Evolutionary conservation across 2,888 invertebrate genomes (phyloP), one percentile per base, ranked within the genome.

Genomic region (Biston stratarius): DNA sequence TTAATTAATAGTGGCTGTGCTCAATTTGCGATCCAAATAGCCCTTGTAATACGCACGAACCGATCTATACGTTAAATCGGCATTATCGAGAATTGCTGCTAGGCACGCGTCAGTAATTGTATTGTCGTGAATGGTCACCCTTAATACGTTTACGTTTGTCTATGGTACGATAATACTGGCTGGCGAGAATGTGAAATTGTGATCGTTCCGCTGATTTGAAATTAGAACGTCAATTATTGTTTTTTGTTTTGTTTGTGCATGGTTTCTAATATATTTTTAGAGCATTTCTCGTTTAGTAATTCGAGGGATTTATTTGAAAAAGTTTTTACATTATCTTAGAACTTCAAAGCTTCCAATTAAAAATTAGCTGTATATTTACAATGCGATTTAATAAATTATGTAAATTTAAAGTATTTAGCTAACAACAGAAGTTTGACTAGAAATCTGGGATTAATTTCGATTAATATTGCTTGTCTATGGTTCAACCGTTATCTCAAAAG

Each of bases 101-200:
- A 75, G 78, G 83, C 91, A 91, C 91, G 91, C 89, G 88, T 75
- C 83, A 36, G 83, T 88, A 86, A 91, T 91, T 87, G 87, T 86
- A 83, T 86, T 82, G 80, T 77, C 79, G 83, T 86, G 81, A 82
- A 82, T 85, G 76, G 83, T 76, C 75, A 73, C 82, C 84, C 78
- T 85, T 88, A 85, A 84, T 84, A 83, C 83, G 83, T 87, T 87
- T 86, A 86, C 67, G 67, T 68, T 88, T 87, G 90, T 89, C 86
- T 88, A 86, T 86, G 86, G 79, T 75, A 72, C 73, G 74, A 67
- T 77, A 72, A 74, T 76, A 68, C 73, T 65, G 70, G 70, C 67
- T 72, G 71, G 59, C 66, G 76, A 74, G 38, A 38, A 38, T 38
- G 38, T 38, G 38, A 38, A 38, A 38, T 38, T 38, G 38, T 8